Base-by-base conservation (phyloP, 1,140 invertebrate species). In the Brachionus plicatilis region DNA sequence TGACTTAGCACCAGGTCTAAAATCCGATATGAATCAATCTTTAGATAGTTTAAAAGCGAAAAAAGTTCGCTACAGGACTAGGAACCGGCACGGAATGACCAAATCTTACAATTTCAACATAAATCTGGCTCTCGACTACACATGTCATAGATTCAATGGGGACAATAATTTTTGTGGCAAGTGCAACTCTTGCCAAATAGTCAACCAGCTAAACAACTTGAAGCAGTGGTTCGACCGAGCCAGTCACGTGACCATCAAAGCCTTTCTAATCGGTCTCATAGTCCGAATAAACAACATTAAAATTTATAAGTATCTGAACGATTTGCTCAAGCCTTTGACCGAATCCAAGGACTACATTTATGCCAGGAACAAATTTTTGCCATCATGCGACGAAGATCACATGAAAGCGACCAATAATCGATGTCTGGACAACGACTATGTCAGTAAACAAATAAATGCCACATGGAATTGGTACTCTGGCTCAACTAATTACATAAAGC, bases 221-320 rank as follows among this genome's bases (percentile, higher is more conserved):
- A 82, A 82, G 17, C 53, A 82, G 20, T 82, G 79, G 79, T 82
- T 82, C 65, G 79, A 82, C 14, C 20, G 79, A 60, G 79, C 79
- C 7, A 82, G 79, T 37, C 79, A 82, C 33, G 7, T 82, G 33
- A 82, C 79, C 8, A 2, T 37, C 60, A 68, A 65, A 14, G n/a
- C 50, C 11, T 82, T 82, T 41, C 41, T 82, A 11, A 82, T 47
- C 41, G 79, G 65, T 17, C 53, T 82, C 9, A 60, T 82, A 45
- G 33, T 43, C 3, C 33, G 79, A 11, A 82, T 82, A 43, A 82
- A 82, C 12, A 82, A 47, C 27, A 9, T 82, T 14, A 82, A 43
- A 60, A 68, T 82, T 37, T 82, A 65, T 14, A 82, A 82, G 24
- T 68, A 68, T 47, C 65, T 82, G 37, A 65, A 82, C 20, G 65